phyloP scores from a whole-genome alignment of 2,797 vertebrate species.

The Micropoecilia bifurca region DNA sequence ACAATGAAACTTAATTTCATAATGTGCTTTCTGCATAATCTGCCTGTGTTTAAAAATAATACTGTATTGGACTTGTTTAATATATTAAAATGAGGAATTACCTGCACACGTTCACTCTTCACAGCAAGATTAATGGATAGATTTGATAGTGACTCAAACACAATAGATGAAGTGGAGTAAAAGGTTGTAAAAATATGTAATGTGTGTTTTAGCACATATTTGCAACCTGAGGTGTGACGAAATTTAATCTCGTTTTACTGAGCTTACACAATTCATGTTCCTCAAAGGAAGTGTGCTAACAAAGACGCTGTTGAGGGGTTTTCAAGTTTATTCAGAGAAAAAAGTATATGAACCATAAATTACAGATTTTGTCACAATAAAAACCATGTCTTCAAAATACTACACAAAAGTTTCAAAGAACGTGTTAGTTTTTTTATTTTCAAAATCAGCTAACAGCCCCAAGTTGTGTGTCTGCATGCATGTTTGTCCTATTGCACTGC shows the following conservation, averaged over 20 bases:
- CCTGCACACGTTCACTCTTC: not conserved
- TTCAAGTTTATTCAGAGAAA: not conserved
- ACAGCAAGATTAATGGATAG: not conserved
- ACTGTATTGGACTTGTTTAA: not conserved
- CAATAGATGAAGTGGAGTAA: not conserved
- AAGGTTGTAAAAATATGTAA: not conserved
- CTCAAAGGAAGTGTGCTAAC: not conserved
- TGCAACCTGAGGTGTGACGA: not conserved
- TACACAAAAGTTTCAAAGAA: not conserved
- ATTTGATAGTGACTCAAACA: not conserved
- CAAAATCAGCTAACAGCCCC: not conserved
- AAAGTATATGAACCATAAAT: not conserved
- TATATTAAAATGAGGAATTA: not conserved
- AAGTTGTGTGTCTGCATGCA: not conserved
- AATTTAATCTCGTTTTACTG: not conserved
- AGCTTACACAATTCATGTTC: not conserved
- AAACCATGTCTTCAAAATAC: not conserved
- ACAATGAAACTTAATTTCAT: not conserved
- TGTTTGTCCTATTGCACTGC: not conserved
- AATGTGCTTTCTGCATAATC: not conserved
- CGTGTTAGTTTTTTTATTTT: not conserved
- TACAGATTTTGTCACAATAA: not conserved
- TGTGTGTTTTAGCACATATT: not conserved
- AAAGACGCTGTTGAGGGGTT: not conserved
- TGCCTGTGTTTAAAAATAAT: not conserved